A percentile compares a stretch with the other conserved stretches of the same genome.
These are phyloP conservation scores for Tribolium castaneum DNA, from an alignment of 1,140 invertebrate species.

Conservation along the genomic window DNA sequence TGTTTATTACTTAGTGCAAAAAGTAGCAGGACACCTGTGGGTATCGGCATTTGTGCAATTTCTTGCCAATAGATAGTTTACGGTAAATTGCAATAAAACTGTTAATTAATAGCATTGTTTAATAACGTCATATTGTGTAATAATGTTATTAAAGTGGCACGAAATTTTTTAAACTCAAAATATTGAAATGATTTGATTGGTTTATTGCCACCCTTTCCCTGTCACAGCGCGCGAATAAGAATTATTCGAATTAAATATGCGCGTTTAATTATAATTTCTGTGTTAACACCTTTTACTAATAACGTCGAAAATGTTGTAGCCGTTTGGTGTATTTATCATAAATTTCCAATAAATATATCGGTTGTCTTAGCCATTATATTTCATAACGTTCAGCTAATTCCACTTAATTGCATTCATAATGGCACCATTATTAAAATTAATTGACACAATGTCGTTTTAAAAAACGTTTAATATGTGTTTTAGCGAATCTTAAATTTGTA, in stretches of 20 bases:
- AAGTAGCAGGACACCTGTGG: too few species aligned
- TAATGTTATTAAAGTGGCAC: too few species aligned
- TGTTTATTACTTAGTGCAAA: not conserved
- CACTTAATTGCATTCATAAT: not conserved
- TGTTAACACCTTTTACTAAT: not conserved
- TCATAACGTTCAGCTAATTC: not conserved
- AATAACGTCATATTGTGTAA: too few species aligned
- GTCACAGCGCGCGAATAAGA: not conserved
- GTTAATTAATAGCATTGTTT: too few species aligned
- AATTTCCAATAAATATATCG: conserved; percentile 13
- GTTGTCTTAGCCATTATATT: not conserved
- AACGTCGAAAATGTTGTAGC: not conserved
- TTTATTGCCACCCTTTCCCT: not conserved
- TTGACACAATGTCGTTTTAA: not conserved
- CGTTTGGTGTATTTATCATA: not conserved
- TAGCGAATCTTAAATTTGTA: not conserved
- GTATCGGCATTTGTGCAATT: too few species aligned
- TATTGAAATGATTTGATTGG: not conserved
- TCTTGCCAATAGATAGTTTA: too few species aligned
- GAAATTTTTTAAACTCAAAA: too few species aligned
- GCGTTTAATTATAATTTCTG: not conserved
- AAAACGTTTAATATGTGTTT: not conserved
- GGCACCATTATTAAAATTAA: not conserved
- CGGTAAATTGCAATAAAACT: too few species aligned
- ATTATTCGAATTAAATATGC: not conserved